These are phyloP conservation scores for Lasioglossum zephyrum DNA, from an alignment of 2,888 invertebrate genomes.

Conservation along the genomic window DNA sequence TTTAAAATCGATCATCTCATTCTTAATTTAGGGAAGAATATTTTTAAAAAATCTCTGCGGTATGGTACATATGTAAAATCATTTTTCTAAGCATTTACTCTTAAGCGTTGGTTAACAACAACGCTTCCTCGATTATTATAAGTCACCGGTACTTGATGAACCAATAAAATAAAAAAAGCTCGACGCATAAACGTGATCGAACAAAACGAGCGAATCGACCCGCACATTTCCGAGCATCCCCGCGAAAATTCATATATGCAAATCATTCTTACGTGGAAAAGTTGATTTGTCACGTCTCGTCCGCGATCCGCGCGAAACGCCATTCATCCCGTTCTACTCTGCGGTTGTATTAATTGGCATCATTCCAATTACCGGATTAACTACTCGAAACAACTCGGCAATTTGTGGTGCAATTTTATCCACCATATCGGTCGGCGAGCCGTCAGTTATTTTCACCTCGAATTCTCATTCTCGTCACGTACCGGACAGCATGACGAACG, in stretches of 20 bases:
- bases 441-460: conserved; percentile 57
- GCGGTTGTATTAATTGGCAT: conserved; percentile 54
- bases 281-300: conserved; percentile 31
- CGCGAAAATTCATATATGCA: conserved; percentile 1
- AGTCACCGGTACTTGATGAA: neutral
- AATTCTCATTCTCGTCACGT: conserved; percentile 60
- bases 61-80: neutral
- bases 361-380: conserved; percentile 61
- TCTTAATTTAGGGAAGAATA: too few species aligned
- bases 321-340: conserved; percentile 6
- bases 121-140: neutral
- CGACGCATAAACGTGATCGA: neutral
- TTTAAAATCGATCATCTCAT: too few species aligned
- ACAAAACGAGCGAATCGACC: neutral
- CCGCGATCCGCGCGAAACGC: conserved; percentile 12
- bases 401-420: conserved; percentile 57
- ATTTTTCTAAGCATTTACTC: neutral
- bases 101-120: neutral
- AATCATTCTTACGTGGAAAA: conserved; percentile 31
- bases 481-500: conserved; percentile 57
- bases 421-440: conserved; percentile 41
- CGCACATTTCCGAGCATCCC: neutral
- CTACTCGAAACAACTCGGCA: conserved; percentile 51
- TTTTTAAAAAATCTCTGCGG: too few species aligned
- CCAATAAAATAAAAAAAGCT: neutral